Base-by-base conservation (phyloP, 2,888 invertebrate species). In the Subacronicta megacephala region DNA sequence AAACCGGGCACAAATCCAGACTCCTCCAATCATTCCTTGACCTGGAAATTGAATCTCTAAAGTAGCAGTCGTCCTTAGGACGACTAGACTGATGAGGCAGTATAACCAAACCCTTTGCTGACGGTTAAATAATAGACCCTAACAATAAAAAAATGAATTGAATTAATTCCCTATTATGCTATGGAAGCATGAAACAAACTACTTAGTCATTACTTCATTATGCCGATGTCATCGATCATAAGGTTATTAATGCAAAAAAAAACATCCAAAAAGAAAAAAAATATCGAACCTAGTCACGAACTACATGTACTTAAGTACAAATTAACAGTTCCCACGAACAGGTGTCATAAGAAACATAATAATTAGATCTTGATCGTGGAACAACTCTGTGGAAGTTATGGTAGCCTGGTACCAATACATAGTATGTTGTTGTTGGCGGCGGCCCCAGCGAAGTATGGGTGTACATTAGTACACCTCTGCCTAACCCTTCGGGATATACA, bases 221-320 rank as follows among this genome's bases (percentile, higher is more conserved):
- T 44, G 7, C 23, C 37, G 40, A 71, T 67, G 50, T 71, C 63
- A 35, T 36, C 46, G 13, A 51, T 40, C 59, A 62, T 72, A 74
- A 74, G 65, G 55, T 53, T 55, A 45, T 37, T 40, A 36, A 44
- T 53, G 18, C 43, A 70, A 72, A 71, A 70, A 72, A 71, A 73
- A 64, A 26, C 58, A 7, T 18, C 23, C 0, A 45, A 51, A 59
- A 16, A 57, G 42, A 64, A 67, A 42, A 26, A 72, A 3, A 31
- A n/a, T 63, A 72, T 67, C 12, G 59, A 60, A 58, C 58, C 75
- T n/a, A 67, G 73, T 73, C 73, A 75, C 73, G 75, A 75, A 47
- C 42, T 36, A 58, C 53, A 62, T 74, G 44, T 47, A 47, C n/a
- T n/a, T n/a, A n/a, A 18, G 38, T 37, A 17, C 41, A 29, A 17